Conservation (phyloP, 2,888 invertebrate genomes). For the Sepiola atlantica region DNA sequence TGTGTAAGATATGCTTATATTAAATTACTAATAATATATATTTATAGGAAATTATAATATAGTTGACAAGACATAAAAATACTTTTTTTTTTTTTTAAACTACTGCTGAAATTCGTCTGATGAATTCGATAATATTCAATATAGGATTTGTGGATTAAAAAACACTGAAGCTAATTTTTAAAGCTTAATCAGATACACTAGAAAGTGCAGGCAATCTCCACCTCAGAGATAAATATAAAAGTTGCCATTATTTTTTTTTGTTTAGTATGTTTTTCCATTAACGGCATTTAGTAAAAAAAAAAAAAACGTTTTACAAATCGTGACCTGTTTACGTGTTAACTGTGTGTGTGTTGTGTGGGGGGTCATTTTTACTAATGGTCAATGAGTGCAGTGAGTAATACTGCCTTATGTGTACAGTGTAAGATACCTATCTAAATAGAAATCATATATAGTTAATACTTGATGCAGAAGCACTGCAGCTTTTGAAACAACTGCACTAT, state of each 20-base stretch:
- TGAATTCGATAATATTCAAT: too few relatives aligned
- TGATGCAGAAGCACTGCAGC: background rate
- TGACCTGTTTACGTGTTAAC: background rate
- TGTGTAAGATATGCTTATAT: background rate
- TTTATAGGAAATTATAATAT: background rate
- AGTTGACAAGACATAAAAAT: background rate
- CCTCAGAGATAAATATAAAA: background rate
- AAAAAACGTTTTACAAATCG: background rate
- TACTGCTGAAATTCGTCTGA: background rate
- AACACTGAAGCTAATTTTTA: background rate
- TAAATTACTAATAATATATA: background rate
- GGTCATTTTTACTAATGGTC: too few relatives aligned
- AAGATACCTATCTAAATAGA: background rate
- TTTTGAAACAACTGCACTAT: background rate
- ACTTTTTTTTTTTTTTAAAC: too few relatives aligned
- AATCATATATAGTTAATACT: background rate
- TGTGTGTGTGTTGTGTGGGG: too few relatives aligned
- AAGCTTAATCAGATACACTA: background rate
- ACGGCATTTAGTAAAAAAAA: background rate
- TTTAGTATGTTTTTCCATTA: background rate
- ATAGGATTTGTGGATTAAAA: background rate
- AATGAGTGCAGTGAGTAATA: too few relatives aligned
- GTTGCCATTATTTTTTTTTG: too few relatives aligned
- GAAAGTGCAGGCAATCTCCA: background rate
- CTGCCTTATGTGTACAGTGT: too few relatives aligned